These are phyloP conservation scores for Palythoa heliodiscus DNA, from an alignment of 92 coral and sea anemone genomes.

Conservation along the genomic window DNA sequence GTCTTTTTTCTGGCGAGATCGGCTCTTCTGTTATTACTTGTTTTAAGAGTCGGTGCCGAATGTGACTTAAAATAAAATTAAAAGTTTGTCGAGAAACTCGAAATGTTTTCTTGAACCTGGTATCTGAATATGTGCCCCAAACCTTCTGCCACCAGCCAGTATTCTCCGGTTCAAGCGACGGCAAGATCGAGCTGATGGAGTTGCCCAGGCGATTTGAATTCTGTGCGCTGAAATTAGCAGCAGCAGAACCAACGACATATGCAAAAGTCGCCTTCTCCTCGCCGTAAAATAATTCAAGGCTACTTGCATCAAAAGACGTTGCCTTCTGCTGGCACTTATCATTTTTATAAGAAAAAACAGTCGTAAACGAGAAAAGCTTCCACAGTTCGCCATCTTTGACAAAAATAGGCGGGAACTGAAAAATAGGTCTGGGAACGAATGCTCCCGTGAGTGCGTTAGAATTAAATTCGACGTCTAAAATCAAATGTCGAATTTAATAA, in stretches of 20 bases:
- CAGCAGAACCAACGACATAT: slow-evolving; percentile 11
- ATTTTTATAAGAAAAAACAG: slow-evolving; percentile 47
- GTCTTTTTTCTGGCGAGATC: slow-evolving; percentile 55
- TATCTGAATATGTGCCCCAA: slow-evolving; percentile 54
- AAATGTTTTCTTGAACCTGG: slow-evolving; percentile 41
- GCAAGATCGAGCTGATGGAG: slow-evolving; percentile 38
- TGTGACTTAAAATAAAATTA: slow-evolving; percentile 51
- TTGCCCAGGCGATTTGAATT: slow-evolving; percentile 26
- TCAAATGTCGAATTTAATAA: slow-evolving; percentile 31
- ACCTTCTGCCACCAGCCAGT: slow-evolving; percentile 58
- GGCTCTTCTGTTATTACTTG: slow-evolving; percentile 62
- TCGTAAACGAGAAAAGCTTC: slow-evolving; percentile 18
- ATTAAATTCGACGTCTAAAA: slow-evolving; percentile 48
- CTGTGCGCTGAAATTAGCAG: slow-evolving; percentile 23
- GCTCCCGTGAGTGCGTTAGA: neutral
- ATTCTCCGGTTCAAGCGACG: slow-evolving; percentile 49
- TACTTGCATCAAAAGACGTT: slow-evolving; percentile 44
- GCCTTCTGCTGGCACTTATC: slow-evolving; percentile 52
- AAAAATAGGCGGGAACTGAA: neutral
- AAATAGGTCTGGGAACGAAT: slow-evolving; percentile 22
- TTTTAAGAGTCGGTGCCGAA: slow-evolving; percentile 43
- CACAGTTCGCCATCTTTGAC: slow-evolving; percentile 45
- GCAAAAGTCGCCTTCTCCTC: slow-evolving; percentile 28
- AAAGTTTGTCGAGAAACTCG: slow-evolving; percentile 49
- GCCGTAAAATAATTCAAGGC: slow-evolving; percentile 38